A percentile compares a stretch with the other conserved stretches of the same genome.
These are phyloP conservation scores for Aegotheles bennettii DNA, from an alignment of 2,113 vertebrate species.

Conservation along the genomic window DNA sequence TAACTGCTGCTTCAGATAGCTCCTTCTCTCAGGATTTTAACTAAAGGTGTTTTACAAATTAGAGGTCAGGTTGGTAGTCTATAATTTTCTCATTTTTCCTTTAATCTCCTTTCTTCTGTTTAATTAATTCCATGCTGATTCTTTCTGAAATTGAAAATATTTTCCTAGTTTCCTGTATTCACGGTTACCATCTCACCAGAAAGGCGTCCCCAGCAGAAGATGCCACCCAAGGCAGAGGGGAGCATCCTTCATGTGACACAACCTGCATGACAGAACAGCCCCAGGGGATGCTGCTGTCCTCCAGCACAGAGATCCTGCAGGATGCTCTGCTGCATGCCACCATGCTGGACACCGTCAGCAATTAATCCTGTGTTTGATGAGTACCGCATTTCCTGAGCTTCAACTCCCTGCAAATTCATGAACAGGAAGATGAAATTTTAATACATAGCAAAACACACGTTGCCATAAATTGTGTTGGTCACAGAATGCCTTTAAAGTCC, in stretches of 20 bases:
- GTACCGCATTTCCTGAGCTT: neutral
- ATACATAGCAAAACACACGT: neutral
- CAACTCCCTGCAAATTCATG: neutral
- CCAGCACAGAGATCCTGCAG: neutral
- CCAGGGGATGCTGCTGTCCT: neutral
- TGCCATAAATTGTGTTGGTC: neutral
- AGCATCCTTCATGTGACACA: neutral
- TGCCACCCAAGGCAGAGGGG: neutral
- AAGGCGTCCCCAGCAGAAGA: neutral
- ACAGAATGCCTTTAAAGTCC: neutral
- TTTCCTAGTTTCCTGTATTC: neutral
- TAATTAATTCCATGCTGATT: neutral
- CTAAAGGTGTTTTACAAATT: conserved; percentile 17
- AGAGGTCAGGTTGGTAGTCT: neutral
- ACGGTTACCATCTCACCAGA: neutral
- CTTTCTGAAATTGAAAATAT: neutral
- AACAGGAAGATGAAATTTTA: neutral
- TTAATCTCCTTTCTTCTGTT: neutral
- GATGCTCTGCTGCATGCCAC: neutral
- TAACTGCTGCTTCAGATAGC: neutral
- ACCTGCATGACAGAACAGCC: rapidly evolving
- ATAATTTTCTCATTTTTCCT: conserved; percentile 3
- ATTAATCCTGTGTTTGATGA: neutral
- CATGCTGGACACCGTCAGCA: rapidly evolving
- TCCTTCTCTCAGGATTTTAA: neutral